phyloP scores from a whole-genome alignment of 2,113 vertebrate genomes.

The Holacanthus passer region DNA sequence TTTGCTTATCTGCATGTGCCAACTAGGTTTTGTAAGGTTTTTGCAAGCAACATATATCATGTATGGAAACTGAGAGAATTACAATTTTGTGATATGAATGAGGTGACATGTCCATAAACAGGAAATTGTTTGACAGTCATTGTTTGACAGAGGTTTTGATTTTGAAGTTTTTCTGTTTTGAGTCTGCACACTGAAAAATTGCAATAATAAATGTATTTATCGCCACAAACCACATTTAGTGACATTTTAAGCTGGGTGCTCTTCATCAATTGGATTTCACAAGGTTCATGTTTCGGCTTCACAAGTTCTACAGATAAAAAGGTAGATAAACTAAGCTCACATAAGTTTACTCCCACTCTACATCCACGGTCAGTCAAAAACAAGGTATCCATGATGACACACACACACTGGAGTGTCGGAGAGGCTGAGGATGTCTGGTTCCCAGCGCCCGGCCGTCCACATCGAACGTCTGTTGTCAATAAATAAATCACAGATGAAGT shows the following conservation, averaged over 20 bases:
- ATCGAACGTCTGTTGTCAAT: conserved; percentile 86
- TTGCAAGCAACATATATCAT: not conserved
- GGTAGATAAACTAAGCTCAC: conserved; percentile 13
- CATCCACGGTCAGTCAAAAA: conserved; percentile 20
- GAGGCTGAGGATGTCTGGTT: conserved; percentile 40
- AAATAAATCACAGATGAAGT: conserved; percentile 91
- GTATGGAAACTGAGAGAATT: not conserved
- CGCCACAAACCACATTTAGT: not conserved
- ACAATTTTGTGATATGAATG: not conserved
- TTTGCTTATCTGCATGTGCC: not conserved
- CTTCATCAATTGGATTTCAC: not conserved
- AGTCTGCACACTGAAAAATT: not conserved
- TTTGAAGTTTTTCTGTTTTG: not conserved
- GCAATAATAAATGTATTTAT: not conserved
- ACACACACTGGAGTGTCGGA: not conserved
- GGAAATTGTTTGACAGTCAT: not conserved
- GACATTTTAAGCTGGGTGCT: not conserved
- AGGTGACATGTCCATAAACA: not conserved
- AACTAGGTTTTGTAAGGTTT: not conserved
- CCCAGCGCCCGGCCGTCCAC: conserved; percentile 62
- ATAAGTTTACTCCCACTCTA: not conserved
- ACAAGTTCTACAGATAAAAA: conserved; percentile 24
- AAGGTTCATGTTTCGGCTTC: not conserved
- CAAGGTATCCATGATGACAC: conserved; percentile 18
- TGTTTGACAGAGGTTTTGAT: not conserved